Percentiles rank a stretch among this genome's conserved stretches.
Evolutionary conservation across 2,797 vertebrate genomes (phyloP).

Genomic region (Pangasius krempfi): DNA sequence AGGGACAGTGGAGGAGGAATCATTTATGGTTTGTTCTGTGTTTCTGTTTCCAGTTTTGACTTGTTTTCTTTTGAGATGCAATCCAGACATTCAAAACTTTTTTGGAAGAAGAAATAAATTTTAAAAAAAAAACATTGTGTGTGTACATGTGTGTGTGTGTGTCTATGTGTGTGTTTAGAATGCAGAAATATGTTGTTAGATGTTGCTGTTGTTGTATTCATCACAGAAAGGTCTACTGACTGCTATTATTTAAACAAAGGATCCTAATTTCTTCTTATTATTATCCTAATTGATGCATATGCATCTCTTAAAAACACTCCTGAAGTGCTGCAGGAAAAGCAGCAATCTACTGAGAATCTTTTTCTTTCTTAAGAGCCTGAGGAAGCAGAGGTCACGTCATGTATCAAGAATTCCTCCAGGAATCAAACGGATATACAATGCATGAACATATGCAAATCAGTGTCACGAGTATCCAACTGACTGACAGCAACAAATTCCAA

Average conservation of each 20-base stretch:
- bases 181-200: conserved; percentile 16
- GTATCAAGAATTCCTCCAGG: conserved; percentile 11
- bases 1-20: neutral
- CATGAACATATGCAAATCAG: conserved; percentile 35
- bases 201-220: conserved; percentile 22
- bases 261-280: neutral
- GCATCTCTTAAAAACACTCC: neutral
- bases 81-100: neutral
- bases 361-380: neutral
- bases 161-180: conserved; percentile 5
- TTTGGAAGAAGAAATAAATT: neutral
- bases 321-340: neutral
- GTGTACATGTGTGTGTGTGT: conserved; percentile 38
- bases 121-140: neutral
- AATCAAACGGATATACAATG: conserved; percentile 19
- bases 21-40: neutral
- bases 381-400: conserved; percentile 4
- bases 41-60: neutral
- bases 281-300: neutral
- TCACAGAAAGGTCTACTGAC: neutral
- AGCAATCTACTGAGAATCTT: neutral
- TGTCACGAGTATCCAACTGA: conserved; percentile 20
- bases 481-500: conserved; percentile 44
- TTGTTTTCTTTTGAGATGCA: neutral
- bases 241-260: neutral